Percentiles rank a stretch among this genome's conserved stretches.
phyloP scores from a whole-genome alignment of 2,113 vertebrate species.

The Cairina moschata region DNA sequence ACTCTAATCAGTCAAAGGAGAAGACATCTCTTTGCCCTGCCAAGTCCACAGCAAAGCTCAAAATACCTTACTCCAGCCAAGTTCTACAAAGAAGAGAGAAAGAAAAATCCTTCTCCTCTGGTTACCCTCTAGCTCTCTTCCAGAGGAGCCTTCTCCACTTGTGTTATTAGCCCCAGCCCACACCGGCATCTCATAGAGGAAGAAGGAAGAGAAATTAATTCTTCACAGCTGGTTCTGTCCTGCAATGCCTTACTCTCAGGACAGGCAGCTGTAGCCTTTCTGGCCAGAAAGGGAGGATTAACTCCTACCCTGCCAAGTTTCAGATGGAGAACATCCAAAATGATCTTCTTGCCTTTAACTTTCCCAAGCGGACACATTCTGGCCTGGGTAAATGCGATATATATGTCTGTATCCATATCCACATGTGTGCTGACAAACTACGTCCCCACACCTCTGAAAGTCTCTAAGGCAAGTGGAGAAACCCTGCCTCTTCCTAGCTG shows the following conservation, averaged over 20 bases:
- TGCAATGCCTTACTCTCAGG: constrained; percentile 39
- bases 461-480: background rate
- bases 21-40: background rate
- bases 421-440: background rate
- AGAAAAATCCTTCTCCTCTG: background rate
- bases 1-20: background rate
- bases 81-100: background rate
- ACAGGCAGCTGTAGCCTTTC: constrained; percentile 49
- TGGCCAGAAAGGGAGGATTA: constrained; percentile 46
- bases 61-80: background rate
- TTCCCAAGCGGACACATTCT: background rate
- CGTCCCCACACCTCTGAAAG: background rate
- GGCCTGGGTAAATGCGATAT: background rate
- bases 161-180: background rate
- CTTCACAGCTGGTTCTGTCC: constrained; percentile 53
- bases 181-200: background rate
- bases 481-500: background rate
- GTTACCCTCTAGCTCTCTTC: background rate
- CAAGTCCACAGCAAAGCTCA: constrained; percentile 18
- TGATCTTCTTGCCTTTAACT: constrained; percentile 24
- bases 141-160: background rate
- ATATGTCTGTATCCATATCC: background rate
- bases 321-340: constrained; percentile 36
- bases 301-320: constrained; percentile 50
- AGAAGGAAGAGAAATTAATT: constrained; percentile 38